Evolutionary conservation across 2,888 invertebrate species (phyloP).

Genomic region (Heliconius erato): DNA sequence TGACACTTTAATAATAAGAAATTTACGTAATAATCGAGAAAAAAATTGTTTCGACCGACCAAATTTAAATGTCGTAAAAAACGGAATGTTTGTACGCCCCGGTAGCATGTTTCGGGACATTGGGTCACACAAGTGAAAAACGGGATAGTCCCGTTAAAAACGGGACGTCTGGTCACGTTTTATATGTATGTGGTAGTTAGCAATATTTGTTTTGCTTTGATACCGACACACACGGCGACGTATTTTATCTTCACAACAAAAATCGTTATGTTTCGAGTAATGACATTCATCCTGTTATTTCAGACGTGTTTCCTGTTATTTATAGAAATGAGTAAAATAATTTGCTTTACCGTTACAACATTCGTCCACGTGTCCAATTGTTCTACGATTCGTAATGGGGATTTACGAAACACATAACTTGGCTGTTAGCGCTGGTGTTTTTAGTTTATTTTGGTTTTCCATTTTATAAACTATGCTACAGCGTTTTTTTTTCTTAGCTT

Average conservation of each 20-base stretch:
- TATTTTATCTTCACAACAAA: constrained; percentile 32
- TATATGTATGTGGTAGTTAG: neutral
- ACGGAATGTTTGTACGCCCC: too few species aligned
- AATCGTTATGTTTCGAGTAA: constrained; percentile 55
- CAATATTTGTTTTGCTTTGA: neutral
- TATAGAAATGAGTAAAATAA: constrained; percentile 60
- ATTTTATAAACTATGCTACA: neutral
- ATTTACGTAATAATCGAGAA: too few species aligned
- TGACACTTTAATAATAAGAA: too few species aligned
- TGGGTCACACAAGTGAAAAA: too few species aligned
- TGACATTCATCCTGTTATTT: constrained; percentile 69
- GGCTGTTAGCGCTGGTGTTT: neutral
- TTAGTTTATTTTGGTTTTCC: neutral
- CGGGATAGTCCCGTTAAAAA: too few species aligned
- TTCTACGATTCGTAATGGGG: constrained; percentile 53
- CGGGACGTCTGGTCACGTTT: too few species aligned
- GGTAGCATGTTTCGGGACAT: too few species aligned
- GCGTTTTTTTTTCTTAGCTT: neutral
- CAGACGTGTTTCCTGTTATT: constrained; percentile 65
- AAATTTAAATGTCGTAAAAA: too few species aligned
- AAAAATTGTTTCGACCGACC: too few species aligned
- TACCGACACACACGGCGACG: neutral
- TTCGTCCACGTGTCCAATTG: constrained; percentile 69
- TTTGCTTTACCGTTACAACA: constrained; percentile 62
- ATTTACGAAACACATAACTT: constrained; percentile 35